phyloP scores from a whole-genome alignment of 2,113 vertebrate genomes.

The Pachypanchax playfairii region DNA sequence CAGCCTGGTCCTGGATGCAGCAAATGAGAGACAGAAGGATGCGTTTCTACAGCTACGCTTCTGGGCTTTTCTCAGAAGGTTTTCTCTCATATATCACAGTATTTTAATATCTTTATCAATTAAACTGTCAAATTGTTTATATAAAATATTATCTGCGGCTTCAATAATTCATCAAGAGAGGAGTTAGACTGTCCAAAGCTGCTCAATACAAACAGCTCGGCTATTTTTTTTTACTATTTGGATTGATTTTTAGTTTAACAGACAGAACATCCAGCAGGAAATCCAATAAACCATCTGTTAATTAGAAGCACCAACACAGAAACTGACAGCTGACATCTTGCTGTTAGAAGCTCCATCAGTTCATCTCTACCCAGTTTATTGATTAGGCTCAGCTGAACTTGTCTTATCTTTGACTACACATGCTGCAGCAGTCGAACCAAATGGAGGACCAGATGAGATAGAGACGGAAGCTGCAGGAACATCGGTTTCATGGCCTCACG shows the following conservation, averaged over 20 bases:
- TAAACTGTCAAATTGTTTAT: too few species aligned
- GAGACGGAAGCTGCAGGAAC: conserved; percentile 26
- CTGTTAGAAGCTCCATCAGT: conserved; percentile 30
- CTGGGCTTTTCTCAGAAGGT: conserved; percentile 41
- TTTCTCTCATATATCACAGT: conserved; percentile 6
- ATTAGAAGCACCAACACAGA: conserved; percentile 34
- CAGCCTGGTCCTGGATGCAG: conserved; percentile 53
- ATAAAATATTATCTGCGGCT: neutral
- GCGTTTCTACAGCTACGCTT: conserved; percentile 32
- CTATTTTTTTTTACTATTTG: conserved; percentile 3
- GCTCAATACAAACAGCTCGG: neutral
- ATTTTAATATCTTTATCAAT: neutral
- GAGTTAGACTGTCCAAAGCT: neutral
- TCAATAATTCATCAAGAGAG: neutral
- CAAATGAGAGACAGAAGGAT: conserved; percentile 58
- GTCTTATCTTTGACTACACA: conserved; percentile 61
- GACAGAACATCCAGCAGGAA: conserved; percentile 26
- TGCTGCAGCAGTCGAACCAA: conserved; percentile 34
- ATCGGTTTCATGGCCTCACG: conserved; percentile 27
- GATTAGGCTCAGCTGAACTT: conserved; percentile 50
- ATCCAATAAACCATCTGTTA: conserved; percentile 42
- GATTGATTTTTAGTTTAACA: conserved; percentile 29
- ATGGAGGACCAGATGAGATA: conserved; percentile 28
- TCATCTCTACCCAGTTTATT: conserved; percentile 48
- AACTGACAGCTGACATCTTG: conserved; percentile 62